Base-by-base conservation (phyloP, 2,113 vertebrate genomes). In the Montifringilla adamsi region DNA sequence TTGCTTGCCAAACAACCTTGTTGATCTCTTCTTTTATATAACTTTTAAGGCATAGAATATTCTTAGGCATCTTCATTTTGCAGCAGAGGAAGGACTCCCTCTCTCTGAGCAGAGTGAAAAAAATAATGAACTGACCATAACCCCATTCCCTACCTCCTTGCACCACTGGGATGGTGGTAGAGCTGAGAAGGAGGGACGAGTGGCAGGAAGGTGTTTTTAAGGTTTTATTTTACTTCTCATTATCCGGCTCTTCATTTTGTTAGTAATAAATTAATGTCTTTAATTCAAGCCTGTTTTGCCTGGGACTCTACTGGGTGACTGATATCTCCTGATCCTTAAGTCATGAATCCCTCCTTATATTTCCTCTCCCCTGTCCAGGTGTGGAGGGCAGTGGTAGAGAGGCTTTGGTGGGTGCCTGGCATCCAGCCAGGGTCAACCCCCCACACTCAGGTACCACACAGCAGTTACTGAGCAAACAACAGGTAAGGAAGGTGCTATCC, bases 1-100 rank as follows among this genome's bases (percentile, higher is more conserved):
- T 49, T 52, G 52, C 69, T 92, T 96, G 87, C 76, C 91, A 92
- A 87, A 74, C 62, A 90, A 73, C 72, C 70, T 58, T 59, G 68
- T 44, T 96, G 76, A 37, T 68, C 63, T 11, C 39, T 47, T 88
- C 73, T 77, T 82, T 83, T 70, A 56, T 33, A 41, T 76, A 75
- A 89, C 10, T 73, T 85, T 76, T 72, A 87, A 33, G 44, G 28
- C 74, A 90, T 26, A 35, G 66, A 78, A 90, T 70, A 84, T 19
- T 79, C 68, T 60, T 43, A 47, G 53, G 56, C 41, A 60, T 39
- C 55, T 94, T 50, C 39, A 55, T 79, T 60, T 89, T 35, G 64
- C 33, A 62, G 64, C 39, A 78, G 28, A 60, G 33, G 33, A 62
- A 52, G 18, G 23, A 24, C 23, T 68, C 12, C 15, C 12, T 39